A percentile compares a stretch with the other conserved stretches of the same genome.
These are phyloP conservation scores for Phyllostomus discolor DNA, from an alignment of 2,113 vertebrate species.

Conservation along the genomic window DNA sequence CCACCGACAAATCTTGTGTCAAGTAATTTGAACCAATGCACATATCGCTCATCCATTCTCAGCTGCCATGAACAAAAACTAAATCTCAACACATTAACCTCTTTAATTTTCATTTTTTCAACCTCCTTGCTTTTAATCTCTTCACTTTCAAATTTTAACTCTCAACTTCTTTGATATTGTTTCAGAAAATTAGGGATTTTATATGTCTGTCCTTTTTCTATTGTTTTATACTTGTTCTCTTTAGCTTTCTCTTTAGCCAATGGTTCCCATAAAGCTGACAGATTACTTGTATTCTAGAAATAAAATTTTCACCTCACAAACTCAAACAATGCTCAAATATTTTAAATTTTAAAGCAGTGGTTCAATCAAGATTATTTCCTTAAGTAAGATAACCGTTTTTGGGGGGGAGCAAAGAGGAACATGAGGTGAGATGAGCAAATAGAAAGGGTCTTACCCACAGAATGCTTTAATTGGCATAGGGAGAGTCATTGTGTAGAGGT, in stretches of 20 bases:
- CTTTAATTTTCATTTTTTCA: neutral
- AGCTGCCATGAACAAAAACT: neutral
- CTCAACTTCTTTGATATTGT: neutral
- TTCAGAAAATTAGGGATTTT: neutral
- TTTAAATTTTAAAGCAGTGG: neutral
- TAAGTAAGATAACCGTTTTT: neutral
- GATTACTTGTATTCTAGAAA: neutral
- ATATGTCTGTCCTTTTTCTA: neutral
- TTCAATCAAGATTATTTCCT: neutral
- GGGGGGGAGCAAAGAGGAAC: neutral
- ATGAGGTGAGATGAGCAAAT: neutral
- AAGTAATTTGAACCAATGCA: neutral
- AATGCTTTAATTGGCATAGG: rapidly evolving
- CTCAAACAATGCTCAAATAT: neutral
- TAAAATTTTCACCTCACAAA: neutral
- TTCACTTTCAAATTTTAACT: neutral
- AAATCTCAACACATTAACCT: neutral
- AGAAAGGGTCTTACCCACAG: neutral
- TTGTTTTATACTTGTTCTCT: neutral
- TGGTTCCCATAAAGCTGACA: neutral
- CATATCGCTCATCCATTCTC: neutral
- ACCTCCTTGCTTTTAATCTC: neutral
- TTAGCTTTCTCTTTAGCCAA: neutral
- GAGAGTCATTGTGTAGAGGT: rapidly evolving
- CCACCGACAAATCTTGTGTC: neutral